These are phyloP conservation scores for Sinella curviseta DNA, from an alignment of 1,140 invertebrate species.

Conservation along the genomic window DNA sequence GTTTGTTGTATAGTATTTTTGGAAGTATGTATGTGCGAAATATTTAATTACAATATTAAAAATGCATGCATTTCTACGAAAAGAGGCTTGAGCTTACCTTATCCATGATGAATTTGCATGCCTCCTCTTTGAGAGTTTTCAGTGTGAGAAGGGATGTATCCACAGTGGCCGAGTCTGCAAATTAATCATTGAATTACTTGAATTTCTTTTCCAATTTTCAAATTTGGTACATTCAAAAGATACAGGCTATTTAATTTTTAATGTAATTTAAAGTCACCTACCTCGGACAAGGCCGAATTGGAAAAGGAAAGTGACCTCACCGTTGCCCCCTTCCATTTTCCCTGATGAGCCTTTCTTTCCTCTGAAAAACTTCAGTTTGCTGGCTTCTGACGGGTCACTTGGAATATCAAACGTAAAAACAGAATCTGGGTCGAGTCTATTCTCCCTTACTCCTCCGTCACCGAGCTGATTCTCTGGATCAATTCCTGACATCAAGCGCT, in stretches of 20 bases:
- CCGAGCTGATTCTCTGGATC: not conserved
- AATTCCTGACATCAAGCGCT: not conserved
- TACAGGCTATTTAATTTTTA: too few relatives aligned
- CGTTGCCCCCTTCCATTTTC: slow-evolving; percentile 43
- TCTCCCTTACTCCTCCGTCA: not conserved
- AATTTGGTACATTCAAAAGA: too few relatives aligned
- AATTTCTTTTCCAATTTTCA: too few relatives aligned
- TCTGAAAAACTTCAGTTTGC: slow-evolving; percentile 19
- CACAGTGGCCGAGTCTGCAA: slow-evolving; percentile 84
- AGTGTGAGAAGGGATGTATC: slow-evolving; percentile 78
- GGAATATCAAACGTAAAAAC: not conserved
- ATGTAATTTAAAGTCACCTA: too few relatives aligned
- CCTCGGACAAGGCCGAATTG: slow-evolving; percentile 87
- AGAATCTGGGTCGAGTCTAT: not conserved
- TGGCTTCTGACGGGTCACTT: not conserved
- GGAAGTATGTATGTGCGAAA: too few relatives aligned
- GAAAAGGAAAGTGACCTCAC: slow-evolving; percentile 85
- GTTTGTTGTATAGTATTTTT: too few relatives aligned
- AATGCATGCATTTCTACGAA: too few relatives aligned
- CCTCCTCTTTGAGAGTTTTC: slow-evolving; percentile 86
- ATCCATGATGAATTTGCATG: slow-evolving; percentile 89
- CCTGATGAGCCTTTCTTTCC: not conserved
- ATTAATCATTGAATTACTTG: too few relatives aligned
- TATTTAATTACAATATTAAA: too few relatives aligned
- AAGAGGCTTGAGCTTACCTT: slow-evolving; percentile 70